These are phyloP conservation scores for Leuctra nigra DNA, from an alignment of 2,888 invertebrate genomes.

Conservation along the genomic window DNA sequence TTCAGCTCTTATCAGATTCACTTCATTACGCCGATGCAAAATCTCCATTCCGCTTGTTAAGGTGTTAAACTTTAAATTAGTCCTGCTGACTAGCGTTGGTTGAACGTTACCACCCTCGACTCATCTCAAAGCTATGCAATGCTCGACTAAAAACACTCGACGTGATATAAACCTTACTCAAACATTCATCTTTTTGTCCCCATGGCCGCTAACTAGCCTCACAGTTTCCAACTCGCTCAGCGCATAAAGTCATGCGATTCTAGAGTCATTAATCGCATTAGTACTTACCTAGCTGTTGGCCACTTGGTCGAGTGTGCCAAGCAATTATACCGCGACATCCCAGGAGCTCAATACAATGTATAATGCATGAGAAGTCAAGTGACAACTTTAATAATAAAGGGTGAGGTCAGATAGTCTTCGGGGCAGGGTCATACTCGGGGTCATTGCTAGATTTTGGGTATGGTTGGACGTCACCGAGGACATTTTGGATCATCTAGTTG, in stretches of 20 bases:
- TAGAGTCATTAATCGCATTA: slow-evolving; percentile 9
- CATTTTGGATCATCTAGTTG: background rate
- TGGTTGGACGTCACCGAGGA: too few species aligned
- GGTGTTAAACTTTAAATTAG: too few species aligned
- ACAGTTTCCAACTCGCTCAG: slow-evolving; percentile 17
- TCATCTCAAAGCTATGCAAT: too few species aligned
- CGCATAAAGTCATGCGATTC: background rate
- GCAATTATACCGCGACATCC: slow-evolving; percentile 12
- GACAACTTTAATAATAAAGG: slow-evolving; percentile 13
- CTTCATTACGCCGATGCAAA: too few species aligned
- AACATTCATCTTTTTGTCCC: slow-evolving; percentile 10
- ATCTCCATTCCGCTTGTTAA: too few species aligned
- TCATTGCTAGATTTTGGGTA: too few species aligned
- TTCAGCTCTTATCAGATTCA: too few species aligned
- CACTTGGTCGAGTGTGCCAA: slow-evolving; percentile 2
- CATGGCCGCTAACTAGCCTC: slow-evolving; percentile 10
- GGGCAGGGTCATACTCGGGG: background rate
- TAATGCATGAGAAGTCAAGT: slow-evolving; percentile 20
- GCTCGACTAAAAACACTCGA: too few species aligned
- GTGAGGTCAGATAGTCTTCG: background rate
- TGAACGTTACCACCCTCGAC: too few species aligned
- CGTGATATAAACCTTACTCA: background rate
- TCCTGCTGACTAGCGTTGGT: too few species aligned
- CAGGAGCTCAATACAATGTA: slow-evolving; percentile 21
- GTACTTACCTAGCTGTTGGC: background rate